A percentile compares a stretch with the other conserved stretches of the same genome.
These are phyloP conservation scores for Oryzias sinensis DNA, from an alignment of 2,797 vertebrate species.

Conservation along the genomic window DNA sequence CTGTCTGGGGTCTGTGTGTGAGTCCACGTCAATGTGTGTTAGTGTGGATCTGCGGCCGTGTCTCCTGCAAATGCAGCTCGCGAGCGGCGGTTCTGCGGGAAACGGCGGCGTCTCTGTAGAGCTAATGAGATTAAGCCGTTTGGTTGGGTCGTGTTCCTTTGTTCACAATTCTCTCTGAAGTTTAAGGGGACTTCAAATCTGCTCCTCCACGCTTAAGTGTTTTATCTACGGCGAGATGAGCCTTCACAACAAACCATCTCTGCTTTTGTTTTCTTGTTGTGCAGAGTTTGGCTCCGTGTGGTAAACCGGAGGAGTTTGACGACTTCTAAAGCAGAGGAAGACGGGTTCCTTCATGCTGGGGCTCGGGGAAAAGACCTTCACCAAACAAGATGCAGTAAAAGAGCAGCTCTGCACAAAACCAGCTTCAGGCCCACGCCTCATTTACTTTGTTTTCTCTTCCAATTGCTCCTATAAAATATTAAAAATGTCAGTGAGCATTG, in stretches of 20 bases:
- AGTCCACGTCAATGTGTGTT: conserved; percentile 26
- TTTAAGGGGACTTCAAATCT: conserved; percentile 3
- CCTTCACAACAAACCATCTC: not conserved
- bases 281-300: too few relatives aligned
- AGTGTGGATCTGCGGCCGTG: conserved; percentile 31
- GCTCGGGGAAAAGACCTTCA: conserved; percentile 14
- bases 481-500: conserved; percentile 19
- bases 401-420: conserved; percentile 9
- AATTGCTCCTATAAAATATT: conserved; percentile 10
- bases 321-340: too few relatives aligned
- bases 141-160: conserved; percentile 1
- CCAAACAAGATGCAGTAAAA: conserved; percentile 17
- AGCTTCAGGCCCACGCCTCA: conserved; percentile 14
- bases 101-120: not conserved
- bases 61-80: conserved; percentile 51
- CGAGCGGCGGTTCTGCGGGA: conserved; percentile 29
- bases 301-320: too few relatives aligned
- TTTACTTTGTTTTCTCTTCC: conserved; percentile 9
- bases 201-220: not conserved
- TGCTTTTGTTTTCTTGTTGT: not conserved
- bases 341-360: not conserved
- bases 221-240: not conserved
- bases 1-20: conserved; percentile 24
- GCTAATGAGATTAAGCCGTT: conserved; percentile 5
- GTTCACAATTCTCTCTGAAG: not conserved